phyloP scores from a whole-genome alignment of 1,140 invertebrate species.

The Orchestia grillus region DNA sequence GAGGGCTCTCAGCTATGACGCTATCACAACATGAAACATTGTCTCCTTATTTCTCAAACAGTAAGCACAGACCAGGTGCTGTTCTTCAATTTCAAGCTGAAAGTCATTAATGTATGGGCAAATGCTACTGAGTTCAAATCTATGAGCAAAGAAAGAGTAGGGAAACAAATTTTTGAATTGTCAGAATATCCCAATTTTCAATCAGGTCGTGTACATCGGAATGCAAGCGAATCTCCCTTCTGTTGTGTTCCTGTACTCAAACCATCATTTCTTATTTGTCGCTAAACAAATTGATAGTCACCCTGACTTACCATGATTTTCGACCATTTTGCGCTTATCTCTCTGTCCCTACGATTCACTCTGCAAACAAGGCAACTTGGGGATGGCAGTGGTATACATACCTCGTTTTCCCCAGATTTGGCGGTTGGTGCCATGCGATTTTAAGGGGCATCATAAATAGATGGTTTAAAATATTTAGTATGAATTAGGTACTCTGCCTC shows the following conservation, averaged over 20 bases:
- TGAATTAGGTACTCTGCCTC: too few relatives aligned
- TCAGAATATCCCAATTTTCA: too few relatives aligned
- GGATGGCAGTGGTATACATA: background rate
- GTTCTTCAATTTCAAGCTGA: background rate
- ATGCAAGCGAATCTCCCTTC: too few relatives aligned
- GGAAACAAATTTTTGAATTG: background rate
- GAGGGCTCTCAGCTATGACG: too few relatives aligned
- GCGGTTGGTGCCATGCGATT: too few relatives aligned
- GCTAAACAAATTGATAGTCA: background rate
- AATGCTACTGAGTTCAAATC: background rate
- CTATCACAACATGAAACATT: too few relatives aligned
- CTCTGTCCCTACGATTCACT: background rate
- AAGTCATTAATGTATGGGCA: background rate
- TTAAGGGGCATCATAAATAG: too few relatives aligned
- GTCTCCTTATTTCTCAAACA: too few relatives aligned
- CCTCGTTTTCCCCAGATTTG: too few relatives aligned
- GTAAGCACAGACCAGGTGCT: too few relatives aligned
- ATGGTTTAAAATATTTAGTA: too few relatives aligned
- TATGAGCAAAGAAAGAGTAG: background rate
- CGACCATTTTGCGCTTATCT: background rate
- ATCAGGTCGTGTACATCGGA: too few relatives aligned
- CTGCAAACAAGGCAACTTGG: background rate
- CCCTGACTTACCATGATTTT: background rate
- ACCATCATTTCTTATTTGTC: background rate
- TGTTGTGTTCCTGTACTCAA: background rate